These are phyloP conservation scores for Mesembrinibis cayennensis DNA, from an alignment of 2,113 vertebrate genomes.

Conservation along the genomic window DNA sequence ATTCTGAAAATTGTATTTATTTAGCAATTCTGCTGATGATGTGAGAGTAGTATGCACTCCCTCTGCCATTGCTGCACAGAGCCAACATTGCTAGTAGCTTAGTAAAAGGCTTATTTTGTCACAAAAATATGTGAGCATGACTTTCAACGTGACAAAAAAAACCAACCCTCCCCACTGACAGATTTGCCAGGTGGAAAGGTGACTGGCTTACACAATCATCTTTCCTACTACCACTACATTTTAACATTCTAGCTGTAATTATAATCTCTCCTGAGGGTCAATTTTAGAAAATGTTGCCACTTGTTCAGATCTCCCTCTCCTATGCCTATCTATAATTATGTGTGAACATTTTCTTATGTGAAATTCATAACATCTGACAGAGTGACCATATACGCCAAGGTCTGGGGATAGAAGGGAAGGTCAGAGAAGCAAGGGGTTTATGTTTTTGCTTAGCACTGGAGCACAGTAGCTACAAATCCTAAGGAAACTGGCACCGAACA, in stretches of 20 bases:
- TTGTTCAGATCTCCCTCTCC: not conserved
- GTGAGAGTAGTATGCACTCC: not conserved
- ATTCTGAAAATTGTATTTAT: not conserved
- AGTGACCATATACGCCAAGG: not conserved
- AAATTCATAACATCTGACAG: not conserved
- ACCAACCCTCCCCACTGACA: not conserved
- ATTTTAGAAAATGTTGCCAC: not conserved
- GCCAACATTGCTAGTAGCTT: not conserved
- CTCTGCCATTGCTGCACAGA: not conserved
- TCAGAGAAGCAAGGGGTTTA: not conserved
- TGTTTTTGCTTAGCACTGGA: not conserved
- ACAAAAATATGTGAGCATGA: not conserved
- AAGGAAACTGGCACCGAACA: not conserved
- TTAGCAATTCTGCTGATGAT: not conserved
- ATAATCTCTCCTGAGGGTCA: not conserved
- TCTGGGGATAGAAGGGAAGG: not conserved
- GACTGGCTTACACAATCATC: not conserved
- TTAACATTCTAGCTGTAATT: not conserved
- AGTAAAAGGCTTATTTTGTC: slow-evolving; percentile 7
- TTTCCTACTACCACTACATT: not conserved
- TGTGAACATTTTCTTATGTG: not conserved
- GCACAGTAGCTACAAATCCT: not conserved
- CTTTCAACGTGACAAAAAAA: not conserved
- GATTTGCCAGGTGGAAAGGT: not conserved
- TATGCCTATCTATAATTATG: not conserved